phyloP scores from a whole-genome alignment of 2,888 invertebrate genomes.

The Lordiphosa fenestrarum region DNA sequence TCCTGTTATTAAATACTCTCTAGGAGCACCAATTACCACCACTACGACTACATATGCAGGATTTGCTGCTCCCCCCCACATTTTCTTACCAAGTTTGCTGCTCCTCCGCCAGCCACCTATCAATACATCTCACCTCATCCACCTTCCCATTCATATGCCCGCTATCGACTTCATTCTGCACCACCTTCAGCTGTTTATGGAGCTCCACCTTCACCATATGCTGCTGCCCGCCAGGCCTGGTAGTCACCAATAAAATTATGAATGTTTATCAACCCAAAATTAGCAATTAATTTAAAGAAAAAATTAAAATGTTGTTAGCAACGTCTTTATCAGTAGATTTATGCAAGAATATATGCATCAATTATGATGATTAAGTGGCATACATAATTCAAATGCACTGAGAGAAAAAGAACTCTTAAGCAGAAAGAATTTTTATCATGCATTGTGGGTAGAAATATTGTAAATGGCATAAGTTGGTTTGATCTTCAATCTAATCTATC shows the following conservation, averaged over 20 bases:
- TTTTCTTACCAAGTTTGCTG: slow-evolving; percentile 8
- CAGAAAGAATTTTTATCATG: background rate
- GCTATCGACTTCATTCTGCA: slow-evolving; percentile 34
- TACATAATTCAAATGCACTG: slow-evolving; percentile 9
- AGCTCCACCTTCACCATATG: slow-evolving; percentile 13
- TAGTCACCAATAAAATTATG: slow-evolving; percentile 35
- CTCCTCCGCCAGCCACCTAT: slow-evolving; percentile 9
- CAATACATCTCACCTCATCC: slow-evolving; percentile 13
- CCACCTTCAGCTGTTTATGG: slow-evolving; percentile 38
- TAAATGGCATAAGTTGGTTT: no score
- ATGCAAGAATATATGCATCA: slow-evolving; percentile 47
- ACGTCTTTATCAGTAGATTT: slow-evolving; percentile 44
- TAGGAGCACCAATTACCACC: slow-evolving; percentile 14
- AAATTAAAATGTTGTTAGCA: slow-evolving; percentile 37
- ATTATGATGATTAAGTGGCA: slow-evolving; percentile 7
- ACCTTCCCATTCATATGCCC: slow-evolving; percentile 6
- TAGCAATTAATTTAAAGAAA: slow-evolving; percentile 61
- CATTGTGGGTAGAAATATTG: no score
- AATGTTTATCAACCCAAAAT: slow-evolving; percentile 56
- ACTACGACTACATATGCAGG: slow-evolving; percentile 9
- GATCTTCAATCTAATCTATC: no score
- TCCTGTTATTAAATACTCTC: slow-evolving; percentile 9
- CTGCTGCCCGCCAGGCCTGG: slow-evolving; percentile 37
- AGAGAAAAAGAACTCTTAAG: slow-evolving; percentile 5
- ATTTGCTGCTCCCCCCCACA: slow-evolving; percentile 9